phyloP scores from a whole-genome alignment of 2,797 vertebrate genomes.

The Falco columbarius region DNA sequence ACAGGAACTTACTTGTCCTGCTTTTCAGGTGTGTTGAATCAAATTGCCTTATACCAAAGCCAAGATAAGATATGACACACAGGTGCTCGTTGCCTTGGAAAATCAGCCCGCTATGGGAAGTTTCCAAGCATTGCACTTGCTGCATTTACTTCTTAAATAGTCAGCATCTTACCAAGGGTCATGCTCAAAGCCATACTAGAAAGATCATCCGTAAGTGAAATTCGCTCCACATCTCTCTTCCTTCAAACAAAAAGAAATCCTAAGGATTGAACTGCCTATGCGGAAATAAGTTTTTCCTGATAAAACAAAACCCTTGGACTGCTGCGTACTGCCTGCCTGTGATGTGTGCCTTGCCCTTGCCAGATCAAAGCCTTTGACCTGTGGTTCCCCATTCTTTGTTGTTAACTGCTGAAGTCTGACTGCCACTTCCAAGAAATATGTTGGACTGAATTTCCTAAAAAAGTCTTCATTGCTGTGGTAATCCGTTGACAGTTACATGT shows the following conservation, averaged over 20 bases:
- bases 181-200: not conserved
- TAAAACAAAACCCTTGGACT: conserved; percentile 49
- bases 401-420: conserved; percentile 21
- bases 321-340: not conserved
- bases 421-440: conserved; percentile 14
- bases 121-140: conserved; percentile 13
- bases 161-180: conserved; percentile 60
- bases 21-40: conserved; percentile 7
- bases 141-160: conserved; percentile 34
- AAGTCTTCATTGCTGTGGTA: not conserved
- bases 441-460: not conserved
- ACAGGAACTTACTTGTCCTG: not conserved
- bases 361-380: conserved; percentile 58
- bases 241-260: conserved; percentile 50
- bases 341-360: conserved; percentile 3
- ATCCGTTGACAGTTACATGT: not conserved
- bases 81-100: conserved; percentile 49
- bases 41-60: not conserved
- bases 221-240: conserved; percentile 18
- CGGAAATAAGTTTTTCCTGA: conserved; percentile 26
- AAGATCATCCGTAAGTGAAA: conserved; percentile 38
- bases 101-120: conserved; percentile 27
- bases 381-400: conserved; percentile 1
- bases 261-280: conserved; percentile 4
- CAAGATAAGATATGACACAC: not conserved